Evolutionary conservation across 2,797 vertebrate species (phyloP).

Genomic region (Pangasius sanitwongsei): DNA sequence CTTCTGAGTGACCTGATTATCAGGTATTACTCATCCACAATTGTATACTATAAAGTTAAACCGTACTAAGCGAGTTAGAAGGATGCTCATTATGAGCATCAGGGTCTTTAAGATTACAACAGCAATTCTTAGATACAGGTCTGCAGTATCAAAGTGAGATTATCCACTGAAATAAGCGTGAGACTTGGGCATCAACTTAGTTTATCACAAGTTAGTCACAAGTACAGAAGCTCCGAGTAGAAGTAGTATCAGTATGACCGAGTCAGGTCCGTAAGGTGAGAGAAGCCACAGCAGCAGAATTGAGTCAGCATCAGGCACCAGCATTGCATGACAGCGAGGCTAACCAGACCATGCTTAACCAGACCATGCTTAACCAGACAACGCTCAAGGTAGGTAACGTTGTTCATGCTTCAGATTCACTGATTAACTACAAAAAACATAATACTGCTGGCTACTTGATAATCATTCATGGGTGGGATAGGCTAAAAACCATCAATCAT

Average conservation of each 20-base stretch:
- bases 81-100: not conserved
- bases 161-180: not conserved
- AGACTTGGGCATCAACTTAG: not conserved
- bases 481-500: not conserved
- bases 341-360: not conserved
- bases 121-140: not conserved
- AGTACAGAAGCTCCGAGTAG: not conserved
- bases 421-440: not conserved
- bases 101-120: not conserved
- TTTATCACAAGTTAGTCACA: not conserved
- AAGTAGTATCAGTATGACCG: not conserved
- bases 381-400: too few relatives aligned
- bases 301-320: not conserved
- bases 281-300: not conserved
- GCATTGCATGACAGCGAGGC: too few relatives aligned
- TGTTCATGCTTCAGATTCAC: not conserved
- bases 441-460: not conserved
- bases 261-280: not conserved
- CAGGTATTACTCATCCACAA: not conserved
- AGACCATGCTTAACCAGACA: not conserved
- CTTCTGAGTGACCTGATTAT: not conserved
- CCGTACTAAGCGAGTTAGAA: not conserved
- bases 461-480: not conserved
- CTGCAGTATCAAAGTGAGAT: not conserved
- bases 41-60: not conserved